Conservation (phyloP, 2,797 vertebrate genomes). For the Aselliscus stoliczkanus region DNA sequence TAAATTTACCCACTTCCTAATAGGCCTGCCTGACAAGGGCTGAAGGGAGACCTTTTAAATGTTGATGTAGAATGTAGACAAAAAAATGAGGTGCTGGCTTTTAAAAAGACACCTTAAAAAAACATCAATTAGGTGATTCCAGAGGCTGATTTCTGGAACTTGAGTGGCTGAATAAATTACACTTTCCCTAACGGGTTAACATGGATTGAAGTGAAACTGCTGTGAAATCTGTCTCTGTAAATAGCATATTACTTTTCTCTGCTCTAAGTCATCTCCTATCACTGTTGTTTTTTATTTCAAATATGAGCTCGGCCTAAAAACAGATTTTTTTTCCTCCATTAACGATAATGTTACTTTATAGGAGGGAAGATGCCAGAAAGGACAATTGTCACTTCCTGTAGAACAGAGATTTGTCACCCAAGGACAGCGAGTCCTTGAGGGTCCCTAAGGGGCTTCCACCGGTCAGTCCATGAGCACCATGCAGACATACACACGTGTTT, state of each 20-base stretch:
- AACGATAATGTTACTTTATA: neutral
- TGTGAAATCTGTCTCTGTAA: neutral
- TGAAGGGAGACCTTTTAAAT: neutral
- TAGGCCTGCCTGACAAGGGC: neutral
- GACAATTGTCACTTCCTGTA: neutral
- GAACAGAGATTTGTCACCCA: neutral
- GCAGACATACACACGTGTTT: neutral
- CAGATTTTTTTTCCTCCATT: neutral
- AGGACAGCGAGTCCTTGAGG: neutral
- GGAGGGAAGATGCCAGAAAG: neutral
- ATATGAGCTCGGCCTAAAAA: neutral
- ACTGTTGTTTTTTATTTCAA: neutral
- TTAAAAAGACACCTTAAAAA: neutral
- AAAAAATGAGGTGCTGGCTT: neutral
- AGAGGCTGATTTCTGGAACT: neutral
- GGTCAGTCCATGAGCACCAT: neutral
- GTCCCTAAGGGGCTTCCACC: neutral
- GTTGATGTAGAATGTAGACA: neutral
- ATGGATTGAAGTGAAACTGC: neutral
- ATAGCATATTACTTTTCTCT: neutral
- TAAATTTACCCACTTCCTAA: slow-evolving; percentile 51
- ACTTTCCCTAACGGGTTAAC: neutral
- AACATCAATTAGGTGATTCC: neutral
- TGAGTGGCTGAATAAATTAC: neutral
- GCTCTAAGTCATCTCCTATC: neutral